Evolutionary conservation across 1,140 invertebrate genomes (phyloP), one percentile per base, ranked within the genome.

Genomic region (Xylocopa sonorina): DNA sequence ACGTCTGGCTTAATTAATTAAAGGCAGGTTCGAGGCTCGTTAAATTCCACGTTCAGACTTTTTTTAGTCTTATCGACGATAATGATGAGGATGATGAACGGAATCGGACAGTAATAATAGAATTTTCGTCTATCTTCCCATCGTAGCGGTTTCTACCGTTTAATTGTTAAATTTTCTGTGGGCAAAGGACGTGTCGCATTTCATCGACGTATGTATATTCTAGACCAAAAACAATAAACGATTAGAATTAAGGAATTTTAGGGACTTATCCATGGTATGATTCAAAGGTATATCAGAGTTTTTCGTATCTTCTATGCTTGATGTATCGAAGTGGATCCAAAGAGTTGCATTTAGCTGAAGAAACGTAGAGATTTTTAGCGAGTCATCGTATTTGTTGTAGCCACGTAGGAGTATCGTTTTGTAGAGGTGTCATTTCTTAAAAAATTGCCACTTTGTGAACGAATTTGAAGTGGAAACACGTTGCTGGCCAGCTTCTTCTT

Each of bases 1-100:
- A 55, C 71, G 78, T 80, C 71, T 80, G 78, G 41, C 53, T 80
- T 75, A 80, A 80, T 80, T 80, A 80, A 80, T 80, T 80, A 66
- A 75, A 80, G 43, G 60, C 71, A 80, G 78, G 50, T 80, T 80
- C 71, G 77, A 73, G 69, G 27, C 78, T 80, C 78, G 78, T 80
- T 64, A 74, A 80, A 80, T 75, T 66, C 71, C 60, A 16, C 71
- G 58, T 75, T 66, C 29, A 74, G 50, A n/a, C 60, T 74, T 66
- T 74, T 66, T 80, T 66, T 58, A 57, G 24, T 53, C 29, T 46
- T 66, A 43, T 29, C 60, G n/a, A 27, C 48, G 29, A 21, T 12
- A n/a, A n/a, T 41, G 53, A 58, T 50, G n/a, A 27, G 38, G 29
- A 21, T 12, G 29, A n/a, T 41, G 53, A 58, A 21, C n/a, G 50